phyloP scores from a whole-genome alignment of 2,888 invertebrate species.

The Aethes cnicana region DNA sequence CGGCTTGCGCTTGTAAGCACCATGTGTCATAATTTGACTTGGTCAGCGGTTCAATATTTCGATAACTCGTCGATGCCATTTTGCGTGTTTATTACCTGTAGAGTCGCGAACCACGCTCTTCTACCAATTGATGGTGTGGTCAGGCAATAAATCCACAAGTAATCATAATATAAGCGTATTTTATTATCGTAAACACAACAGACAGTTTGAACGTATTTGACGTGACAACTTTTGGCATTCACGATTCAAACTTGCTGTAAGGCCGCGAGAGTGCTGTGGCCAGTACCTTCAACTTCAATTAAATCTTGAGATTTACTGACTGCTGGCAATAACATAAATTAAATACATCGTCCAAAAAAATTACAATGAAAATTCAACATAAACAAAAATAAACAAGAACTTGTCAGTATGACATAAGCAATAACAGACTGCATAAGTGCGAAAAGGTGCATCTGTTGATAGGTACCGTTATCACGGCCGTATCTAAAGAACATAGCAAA shows the following conservation, averaged over 20 bases:
- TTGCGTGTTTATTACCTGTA: background rate
- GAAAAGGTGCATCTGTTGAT: slow-evolving; percentile 27
- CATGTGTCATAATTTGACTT: background rate
- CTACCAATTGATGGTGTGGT: too few species aligned
- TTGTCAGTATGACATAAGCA: slow-evolving; percentile 13
- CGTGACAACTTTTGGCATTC: too few species aligned
- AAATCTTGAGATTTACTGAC: background rate
- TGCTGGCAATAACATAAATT: slow-evolving; percentile 1
- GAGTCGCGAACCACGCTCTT: background rate
- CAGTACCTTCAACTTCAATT: background rate
- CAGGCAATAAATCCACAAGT: too few species aligned
- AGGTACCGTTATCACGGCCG: slow-evolving; percentile 26
- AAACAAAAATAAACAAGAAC: slow-evolving; percentile 20
- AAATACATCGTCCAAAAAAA: slow-evolving; percentile 3
- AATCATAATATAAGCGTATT: too few species aligned
- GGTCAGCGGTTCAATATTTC: background rate
- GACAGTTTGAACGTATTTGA: too few species aligned
- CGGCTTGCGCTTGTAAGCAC: background rate
- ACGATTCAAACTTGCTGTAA: too few species aligned
- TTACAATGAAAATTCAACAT: slow-evolving; percentile 18
- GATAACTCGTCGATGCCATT: background rate
- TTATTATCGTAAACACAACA: too few species aligned
- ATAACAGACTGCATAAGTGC: slow-evolving; percentile 2
- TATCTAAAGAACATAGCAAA: slow-evolving; percentile 25
- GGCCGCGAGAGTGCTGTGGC: too few species aligned